A percentile compares a stretch with the other conserved stretches of the same genome.
Evolutionary conservation across 2,113 vertebrate species (phyloP).

Genomic region (Gambusia holbrooki): DNA sequence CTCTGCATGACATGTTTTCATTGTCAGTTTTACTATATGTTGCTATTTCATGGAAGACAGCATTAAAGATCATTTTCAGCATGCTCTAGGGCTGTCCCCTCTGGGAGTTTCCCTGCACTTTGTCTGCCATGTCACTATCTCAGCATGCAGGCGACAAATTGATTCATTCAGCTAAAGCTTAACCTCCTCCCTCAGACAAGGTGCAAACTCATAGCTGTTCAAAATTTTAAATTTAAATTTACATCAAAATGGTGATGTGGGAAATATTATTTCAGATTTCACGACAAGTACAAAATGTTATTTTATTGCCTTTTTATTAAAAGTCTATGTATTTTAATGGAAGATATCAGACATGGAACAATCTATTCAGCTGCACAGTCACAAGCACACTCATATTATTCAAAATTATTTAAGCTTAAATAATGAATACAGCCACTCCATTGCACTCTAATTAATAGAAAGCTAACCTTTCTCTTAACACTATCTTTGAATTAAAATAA

Average conservation of each 20-base stretch:
- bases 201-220: constrained; percentile 27
- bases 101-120: constrained; percentile 48
- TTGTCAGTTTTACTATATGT: constrained; percentile 26
- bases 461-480: too few relatives aligned
- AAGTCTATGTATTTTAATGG: background rate
- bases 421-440: too few relatives aligned
- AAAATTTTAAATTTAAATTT: background rate
- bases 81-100: constrained; percentile 31
- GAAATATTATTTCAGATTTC: background rate
- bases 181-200: constrained; percentile 32
- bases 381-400: background rate
- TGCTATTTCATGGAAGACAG: constrained; percentile 45
- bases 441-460: too few relatives aligned
- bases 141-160: constrained; percentile 49
- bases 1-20: constrained; percentile 17
- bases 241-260: background rate
- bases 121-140: constrained; percentile 33
- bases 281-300: background rate
- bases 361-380: background rate
- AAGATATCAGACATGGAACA: background rate
- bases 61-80: constrained; percentile 53
- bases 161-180: constrained; percentile 34
- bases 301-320: background rate
- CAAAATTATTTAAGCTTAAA: background rate
- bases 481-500: too few relatives aligned